These are phyloP conservation scores for Sebastes jordani DNA, from an alignment of 2,797 vertebrate genomes.

Conservation along the genomic window DNA sequence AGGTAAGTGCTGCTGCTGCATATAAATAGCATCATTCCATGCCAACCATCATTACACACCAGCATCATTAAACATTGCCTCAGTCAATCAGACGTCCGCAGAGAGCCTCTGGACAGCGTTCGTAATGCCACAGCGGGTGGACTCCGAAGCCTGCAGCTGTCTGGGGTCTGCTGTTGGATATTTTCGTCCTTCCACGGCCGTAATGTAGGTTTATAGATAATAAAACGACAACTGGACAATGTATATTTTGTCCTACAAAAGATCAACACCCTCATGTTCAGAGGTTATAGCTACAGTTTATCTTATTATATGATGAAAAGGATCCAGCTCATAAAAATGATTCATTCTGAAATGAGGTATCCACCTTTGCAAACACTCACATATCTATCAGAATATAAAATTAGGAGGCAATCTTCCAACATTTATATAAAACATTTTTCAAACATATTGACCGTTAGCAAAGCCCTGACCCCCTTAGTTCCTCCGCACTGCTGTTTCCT, in stretches of 20 bases:
- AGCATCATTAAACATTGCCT: constrained; percentile 66
- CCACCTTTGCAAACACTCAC: neutral
- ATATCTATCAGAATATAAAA: neutral
- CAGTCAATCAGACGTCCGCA: constrained; percentile 62
- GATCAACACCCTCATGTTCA: neutral
- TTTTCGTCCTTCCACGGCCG: constrained; percentile 15
- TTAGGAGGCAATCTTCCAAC: neutral
- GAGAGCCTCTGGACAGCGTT: constrained; percentile 49
- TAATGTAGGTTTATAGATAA: constrained; percentile 13
- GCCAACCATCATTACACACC: constrained; percentile 63
- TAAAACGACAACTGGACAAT: constrained; percentile 4
- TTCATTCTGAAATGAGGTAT: neutral
- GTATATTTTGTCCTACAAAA: constrained; percentile 18
- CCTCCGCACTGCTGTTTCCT: too few relatives aligned
- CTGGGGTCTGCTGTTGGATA: constrained; percentile 16
- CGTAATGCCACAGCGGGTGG: constrained; percentile 31
- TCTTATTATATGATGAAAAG: neutral
- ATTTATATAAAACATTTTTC: neutral
- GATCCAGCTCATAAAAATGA: neutral
- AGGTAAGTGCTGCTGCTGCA: constrained; percentile 57
- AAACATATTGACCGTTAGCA: neutral
- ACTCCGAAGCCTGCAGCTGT: constrained; percentile 36
- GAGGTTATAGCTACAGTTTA: neutral
- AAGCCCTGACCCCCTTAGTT: neutral
- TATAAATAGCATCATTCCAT: constrained; percentile 75